These are phyloP conservation scores for Phoxinus dragarum DNA, from an alignment of 2,797 vertebrate species.

Conservation along the genomic window DNA sequence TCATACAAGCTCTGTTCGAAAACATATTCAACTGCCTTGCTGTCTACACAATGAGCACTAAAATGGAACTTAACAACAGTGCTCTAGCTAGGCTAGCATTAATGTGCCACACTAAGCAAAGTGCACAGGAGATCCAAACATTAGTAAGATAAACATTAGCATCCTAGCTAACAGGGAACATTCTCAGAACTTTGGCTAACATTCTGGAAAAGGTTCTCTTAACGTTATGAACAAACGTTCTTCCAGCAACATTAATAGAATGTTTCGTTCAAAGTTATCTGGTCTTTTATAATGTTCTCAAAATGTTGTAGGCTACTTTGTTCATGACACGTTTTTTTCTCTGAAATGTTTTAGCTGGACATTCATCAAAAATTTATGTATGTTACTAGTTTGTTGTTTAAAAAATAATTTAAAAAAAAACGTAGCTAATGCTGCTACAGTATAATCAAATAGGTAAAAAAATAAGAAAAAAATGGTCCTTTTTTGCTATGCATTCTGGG, in stretches of 20 bases:
- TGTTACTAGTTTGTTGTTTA: not conserved
- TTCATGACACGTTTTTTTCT: not conserved
- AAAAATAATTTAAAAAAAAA: too few species aligned
- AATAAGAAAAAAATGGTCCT: rapidly evolving
- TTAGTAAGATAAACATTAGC: not conserved
- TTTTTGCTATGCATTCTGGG: not conserved
- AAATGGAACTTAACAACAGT: not conserved
- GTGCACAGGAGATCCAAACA: not conserved
- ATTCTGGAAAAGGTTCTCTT: not conserved
- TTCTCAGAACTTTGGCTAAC: not conserved
- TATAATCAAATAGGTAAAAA: not conserved
- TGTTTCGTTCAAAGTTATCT: not conserved
- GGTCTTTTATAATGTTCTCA: not conserved
- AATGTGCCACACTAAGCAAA: not conserved
- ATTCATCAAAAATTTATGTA: not conserved
- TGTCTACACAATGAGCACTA: not conserved
- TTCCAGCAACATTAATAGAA: not conserved
- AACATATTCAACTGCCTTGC: not conserved
- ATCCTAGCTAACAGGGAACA: not conserved
- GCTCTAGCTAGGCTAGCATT: not conserved
- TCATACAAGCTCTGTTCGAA: not conserved
- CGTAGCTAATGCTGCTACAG: not conserved
- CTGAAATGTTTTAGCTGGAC: not conserved
- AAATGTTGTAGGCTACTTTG: not conserved
- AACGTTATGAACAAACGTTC: not conserved